These are phyloP conservation scores for Clytia hemisphaerica DNA, from an alignment of 30 jellyfish, hydroid and myxozoan species.

Conservation along the genomic window DNA sequence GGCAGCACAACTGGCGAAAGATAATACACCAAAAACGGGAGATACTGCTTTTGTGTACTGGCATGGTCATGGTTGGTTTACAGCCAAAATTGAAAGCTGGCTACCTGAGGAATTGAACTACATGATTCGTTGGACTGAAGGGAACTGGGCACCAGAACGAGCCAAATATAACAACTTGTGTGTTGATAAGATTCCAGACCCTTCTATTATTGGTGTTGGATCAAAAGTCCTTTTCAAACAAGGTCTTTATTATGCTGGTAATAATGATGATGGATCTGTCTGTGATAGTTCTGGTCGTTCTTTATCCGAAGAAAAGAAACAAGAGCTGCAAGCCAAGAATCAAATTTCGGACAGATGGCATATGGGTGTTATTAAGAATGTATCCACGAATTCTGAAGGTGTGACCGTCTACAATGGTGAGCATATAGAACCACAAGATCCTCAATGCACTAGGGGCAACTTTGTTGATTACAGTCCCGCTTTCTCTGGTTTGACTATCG, in stretches of 20 bases:
- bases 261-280: conserved; percentile 1
- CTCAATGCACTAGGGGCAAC: not conserved
- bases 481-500: not conserved
- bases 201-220: not conserved
- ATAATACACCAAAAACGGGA: not conserved
- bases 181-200: not conserved
- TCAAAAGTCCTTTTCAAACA: conserved; percentile 1
- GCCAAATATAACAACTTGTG: not conserved
- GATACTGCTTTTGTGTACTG: conserved; percentile 6
- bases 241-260: not conserved
- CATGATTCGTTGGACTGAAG: not conserved
- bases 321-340: not conserved
- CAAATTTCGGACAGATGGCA: not conserved
- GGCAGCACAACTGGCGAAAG: not conserved
- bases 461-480: not conserved
- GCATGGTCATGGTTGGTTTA: conserved; percentile 3
- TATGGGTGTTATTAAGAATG: not conserved
- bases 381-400: too few species aligned
- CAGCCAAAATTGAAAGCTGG: conserved; percentile 2
- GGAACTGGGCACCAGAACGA: conserved; percentile 4
- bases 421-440: not conserved
- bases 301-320: not conserved
- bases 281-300: not conserved
- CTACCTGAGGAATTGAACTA: not conserved
- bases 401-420: not conserved